Conservation (phyloP, 2,888 invertebrate genomes). For the Pecten maximus region DNA sequence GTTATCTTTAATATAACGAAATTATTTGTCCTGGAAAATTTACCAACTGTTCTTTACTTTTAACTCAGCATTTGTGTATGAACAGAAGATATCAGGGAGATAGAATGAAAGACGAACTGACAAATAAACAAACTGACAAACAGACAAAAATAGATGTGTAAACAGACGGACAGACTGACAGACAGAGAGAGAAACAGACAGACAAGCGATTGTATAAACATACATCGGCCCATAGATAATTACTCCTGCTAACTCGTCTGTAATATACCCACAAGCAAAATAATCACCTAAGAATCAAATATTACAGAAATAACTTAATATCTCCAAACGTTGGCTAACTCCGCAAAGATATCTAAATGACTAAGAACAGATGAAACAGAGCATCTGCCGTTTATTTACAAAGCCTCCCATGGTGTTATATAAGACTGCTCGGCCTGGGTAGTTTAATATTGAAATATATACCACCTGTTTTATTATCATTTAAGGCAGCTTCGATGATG, state of each 20-base stretch:
- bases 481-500: not conserved
- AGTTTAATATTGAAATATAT: not conserved
- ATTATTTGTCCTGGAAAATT: too few species aligned
- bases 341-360: not conserved
- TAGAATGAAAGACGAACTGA: too few species aligned
- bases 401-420: not conserved
- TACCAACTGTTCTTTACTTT: too few species aligned
- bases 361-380: not conserved
- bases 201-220: not conserved
- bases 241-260: not conserved
- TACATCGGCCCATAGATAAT: not conserved
- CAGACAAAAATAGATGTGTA: not conserved
- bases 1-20: too few species aligned
- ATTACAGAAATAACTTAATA: not conserved
- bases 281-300: not conserved
- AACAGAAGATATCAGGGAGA: too few species aligned
- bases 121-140: not conserved
- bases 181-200: not conserved
- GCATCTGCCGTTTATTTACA: constrained; percentile 16
- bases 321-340: not conserved
- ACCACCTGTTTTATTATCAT: not conserved
- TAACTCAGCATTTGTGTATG: too few species aligned
- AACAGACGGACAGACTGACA: not conserved
- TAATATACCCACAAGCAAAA: not conserved
- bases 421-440: not conserved